Evolutionary conservation across 2,113 vertebrate species (phyloP).

Genomic region (Engystomops pustulosus): DNA sequence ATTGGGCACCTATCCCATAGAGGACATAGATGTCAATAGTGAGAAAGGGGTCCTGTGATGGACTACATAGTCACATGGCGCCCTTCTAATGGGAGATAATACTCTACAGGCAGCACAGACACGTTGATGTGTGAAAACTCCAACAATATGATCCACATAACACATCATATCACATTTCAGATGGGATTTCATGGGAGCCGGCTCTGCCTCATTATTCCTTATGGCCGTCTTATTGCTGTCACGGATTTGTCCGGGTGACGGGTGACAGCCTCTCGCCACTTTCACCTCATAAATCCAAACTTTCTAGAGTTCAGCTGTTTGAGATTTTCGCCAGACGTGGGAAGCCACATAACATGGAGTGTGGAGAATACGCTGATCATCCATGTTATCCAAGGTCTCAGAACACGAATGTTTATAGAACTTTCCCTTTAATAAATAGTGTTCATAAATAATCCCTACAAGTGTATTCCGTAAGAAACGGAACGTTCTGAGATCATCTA

Average conservation of each 20-base stretch:
- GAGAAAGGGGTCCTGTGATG: too few species aligned
- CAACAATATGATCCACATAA: slow-evolving; percentile 1
- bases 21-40: too few species aligned
- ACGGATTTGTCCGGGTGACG: slow-evolving; percentile 39
- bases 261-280: slow-evolving; percentile 13
- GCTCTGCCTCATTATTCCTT: slow-evolving; percentile 33
- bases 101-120: neutral
- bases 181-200: slow-evolving; percentile 40
- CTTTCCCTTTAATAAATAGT: too few species aligned
- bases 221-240: slow-evolving; percentile 22
- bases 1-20: too few species aligned
- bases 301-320: slow-evolving; percentile 34
- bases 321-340: slow-evolving; percentile 1
- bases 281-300: slow-evolving; percentile 26
- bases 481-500: too few species aligned
- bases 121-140: slow-evolving; percentile 7
- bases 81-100: too few species aligned
- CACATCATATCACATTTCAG: slow-evolving; percentile 6
- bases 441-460: too few species aligned
- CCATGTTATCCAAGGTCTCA: neutral
- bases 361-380: neutral
- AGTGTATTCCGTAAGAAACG: too few species aligned
- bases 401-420: neutral
- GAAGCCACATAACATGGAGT: neutral
- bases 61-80: too few species aligned